Percentiles rank a stretch among this genome's conserved stretches.
Conservation (phyloP, 2,113 vertebrate species). For the Amphiprion percula region DNA sequence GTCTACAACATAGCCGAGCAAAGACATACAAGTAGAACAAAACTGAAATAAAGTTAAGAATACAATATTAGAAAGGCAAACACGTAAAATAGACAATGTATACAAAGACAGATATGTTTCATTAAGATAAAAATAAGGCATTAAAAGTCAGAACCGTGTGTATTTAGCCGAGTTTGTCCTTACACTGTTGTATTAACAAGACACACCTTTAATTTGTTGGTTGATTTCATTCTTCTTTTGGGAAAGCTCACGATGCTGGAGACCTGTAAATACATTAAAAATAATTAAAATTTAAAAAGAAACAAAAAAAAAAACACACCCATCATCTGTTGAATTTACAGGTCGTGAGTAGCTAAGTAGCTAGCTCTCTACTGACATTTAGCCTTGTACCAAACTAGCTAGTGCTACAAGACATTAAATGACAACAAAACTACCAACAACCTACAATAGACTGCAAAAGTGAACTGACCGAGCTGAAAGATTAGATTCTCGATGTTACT, state of each 20-base stretch:
- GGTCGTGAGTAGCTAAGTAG: neutral
- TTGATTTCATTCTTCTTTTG: slow-evolving; percentile 75
- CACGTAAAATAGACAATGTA: neutral
- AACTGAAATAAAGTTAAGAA: too few species aligned
- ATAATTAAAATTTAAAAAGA: neutral
- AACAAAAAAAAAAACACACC: neutral
- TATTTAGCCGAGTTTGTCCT: neutral
- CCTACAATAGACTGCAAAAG: neutral
- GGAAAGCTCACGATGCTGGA: slow-evolving; percentile 74
- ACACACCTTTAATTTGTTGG: slow-evolving; percentile 76
- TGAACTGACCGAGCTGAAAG: slow-evolving; percentile 74
- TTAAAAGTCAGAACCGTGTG: neutral
- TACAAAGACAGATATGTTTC: too few species aligned
- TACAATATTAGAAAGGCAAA: neutral
- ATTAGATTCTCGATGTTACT: slow-evolving; percentile 66
- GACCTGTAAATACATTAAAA: slow-evolving; percentile 54
- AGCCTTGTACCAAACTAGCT: neutral
- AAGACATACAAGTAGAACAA: too few species aligned
- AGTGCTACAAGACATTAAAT: neutral
- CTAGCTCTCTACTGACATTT: neutral
- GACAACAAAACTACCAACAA: neutral
- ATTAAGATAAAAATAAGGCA: too few species aligned
- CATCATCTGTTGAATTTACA: neutral
- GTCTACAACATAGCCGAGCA: too few species aligned
- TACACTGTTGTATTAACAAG: neutral